A percentile compares a stretch with the other conserved stretches of the same genome.
Evolutionary conservation across 2,113 vertebrate genomes (phyloP).

Genomic region (Desmodus rotundus): DNA sequence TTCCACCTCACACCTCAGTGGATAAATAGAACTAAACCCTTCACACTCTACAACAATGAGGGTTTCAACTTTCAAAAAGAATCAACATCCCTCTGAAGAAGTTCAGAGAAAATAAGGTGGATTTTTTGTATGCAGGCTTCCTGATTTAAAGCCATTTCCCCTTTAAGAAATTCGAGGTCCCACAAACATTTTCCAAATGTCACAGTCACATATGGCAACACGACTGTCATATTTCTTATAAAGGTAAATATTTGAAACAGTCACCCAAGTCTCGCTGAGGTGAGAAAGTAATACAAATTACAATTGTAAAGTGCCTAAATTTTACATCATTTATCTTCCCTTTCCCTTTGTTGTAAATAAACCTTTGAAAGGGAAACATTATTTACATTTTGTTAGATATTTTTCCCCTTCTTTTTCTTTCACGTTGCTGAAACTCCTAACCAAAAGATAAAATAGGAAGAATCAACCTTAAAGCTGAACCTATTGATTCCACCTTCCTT

Average conservation of each 20-base stretch:
- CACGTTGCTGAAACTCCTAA: neutral
- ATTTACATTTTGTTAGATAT: slow-evolving; percentile 29
- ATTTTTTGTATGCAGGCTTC: neutral
- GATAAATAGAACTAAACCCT: neutral
- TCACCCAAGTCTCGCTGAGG: neutral
- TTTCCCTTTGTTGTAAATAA: slow-evolving; percentile 23
- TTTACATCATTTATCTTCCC: neutral
- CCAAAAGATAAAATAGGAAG: slow-evolving; percentile 51
- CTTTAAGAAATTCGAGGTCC: neutral
- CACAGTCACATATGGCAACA: neutral
- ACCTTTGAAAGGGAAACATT: neutral
- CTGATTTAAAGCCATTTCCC: neutral
- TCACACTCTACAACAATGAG: neutral
- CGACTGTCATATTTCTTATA: neutral
- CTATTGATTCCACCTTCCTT: slow-evolving; percentile 67
- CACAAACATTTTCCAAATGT: slow-evolving; percentile 29
- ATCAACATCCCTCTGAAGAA: neutral
- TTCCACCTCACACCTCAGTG: neutral
- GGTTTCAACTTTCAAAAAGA: neutral
- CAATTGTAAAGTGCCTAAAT: neutral
- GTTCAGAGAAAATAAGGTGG: neutral
- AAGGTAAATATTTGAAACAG: slow-evolving; percentile 32
- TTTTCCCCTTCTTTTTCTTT: slow-evolving; percentile 9
- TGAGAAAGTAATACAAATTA: slow-evolving; percentile 41
- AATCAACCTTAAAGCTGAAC: slow-evolving; percentile 70